phyloP scores from a whole-genome alignment of 1,140 invertebrate genomes.

The Anastatus disparis region DNA sequence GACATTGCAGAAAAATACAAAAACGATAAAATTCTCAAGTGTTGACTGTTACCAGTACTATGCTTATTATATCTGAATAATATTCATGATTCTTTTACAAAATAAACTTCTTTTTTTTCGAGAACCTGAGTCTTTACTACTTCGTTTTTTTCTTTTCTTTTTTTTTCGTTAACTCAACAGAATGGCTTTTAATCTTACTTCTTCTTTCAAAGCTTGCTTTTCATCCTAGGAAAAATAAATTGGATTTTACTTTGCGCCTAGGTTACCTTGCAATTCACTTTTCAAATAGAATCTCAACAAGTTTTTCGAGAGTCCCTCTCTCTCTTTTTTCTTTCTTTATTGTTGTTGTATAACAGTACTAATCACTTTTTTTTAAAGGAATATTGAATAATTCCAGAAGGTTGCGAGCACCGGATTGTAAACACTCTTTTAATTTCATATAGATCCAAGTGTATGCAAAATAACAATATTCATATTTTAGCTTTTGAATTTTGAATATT shows the following conservation, averaged over 20 bases:
- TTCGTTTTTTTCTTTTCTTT: background rate
- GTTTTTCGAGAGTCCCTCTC: background rate
- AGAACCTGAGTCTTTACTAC: background rate
- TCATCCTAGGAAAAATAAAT: constrained; percentile 32
- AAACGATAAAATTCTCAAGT: constrained; percentile 28
- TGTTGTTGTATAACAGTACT: background rate
- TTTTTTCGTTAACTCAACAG: constrained; percentile 1
- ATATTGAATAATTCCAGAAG: constrained; percentile 13
- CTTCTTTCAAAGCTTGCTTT: constrained; percentile 33
- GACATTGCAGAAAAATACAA: no score
- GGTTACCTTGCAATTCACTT: constrained; percentile 7
- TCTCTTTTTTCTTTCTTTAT: no score
- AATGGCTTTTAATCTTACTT: constrained; percentile 38
- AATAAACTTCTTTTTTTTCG: constrained; percentile 11
- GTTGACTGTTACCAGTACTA: background rate
- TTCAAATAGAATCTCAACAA: constrained; percentile 21
- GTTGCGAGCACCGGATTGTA: constrained; percentile 5
- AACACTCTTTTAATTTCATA: constrained; percentile 1
- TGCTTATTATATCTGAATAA: constrained; percentile 13
- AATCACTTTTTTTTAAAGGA: constrained; percentile 20
- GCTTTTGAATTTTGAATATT: background rate
- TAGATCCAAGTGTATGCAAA: background rate
- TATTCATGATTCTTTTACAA: constrained; percentile 13
- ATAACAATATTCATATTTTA: no score
- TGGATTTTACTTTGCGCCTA: constrained; percentile 16